Base-by-base conservation (phyloP, 2,888 invertebrate species). In the Dolomedes plantarius region DNA sequence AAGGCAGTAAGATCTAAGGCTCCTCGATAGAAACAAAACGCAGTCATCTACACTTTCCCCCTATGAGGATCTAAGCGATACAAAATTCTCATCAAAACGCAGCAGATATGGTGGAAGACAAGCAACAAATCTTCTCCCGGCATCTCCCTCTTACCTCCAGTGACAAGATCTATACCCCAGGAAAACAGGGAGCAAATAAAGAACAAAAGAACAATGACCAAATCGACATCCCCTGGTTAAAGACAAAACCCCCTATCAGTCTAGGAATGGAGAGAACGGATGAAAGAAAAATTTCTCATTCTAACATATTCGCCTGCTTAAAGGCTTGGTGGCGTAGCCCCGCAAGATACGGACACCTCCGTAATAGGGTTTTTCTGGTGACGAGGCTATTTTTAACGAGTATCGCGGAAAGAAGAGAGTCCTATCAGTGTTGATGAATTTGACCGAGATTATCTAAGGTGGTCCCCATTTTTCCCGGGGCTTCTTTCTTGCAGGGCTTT, bases 241-340 rank as follows among this genome's bases (percentile, higher is more conserved):
- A 85, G 83, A 77, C 77, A 85, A 81, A 83, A 85, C 83, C 77
- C 65, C 73, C 77, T 85, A 85, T 85, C 83, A 77, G 64, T 64
- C 76, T 76, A 72, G 76, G 67, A 72, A 76, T 83, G 46, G 81
- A 64, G 11, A n/a, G 32, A 67, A 16, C 69, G 39, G 72, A 28
- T 50, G 78, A 46, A 56, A 56, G 62, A 64, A 73, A 77, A 73
- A 85, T 85, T 85, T 85, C 83, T 85, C 83, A 85, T 85, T 85
- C 83, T 85, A 85, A 85, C 83, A 77, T 85, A 85, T 85, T 85
- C 83, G 67, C 72, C 77, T 72, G 83, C 83, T 77, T 85, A 85
- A 83, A 29, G 83, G 83, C 76, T 85, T 73, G 77, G 77, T 77
- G 83, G 77, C 32, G 77, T 64, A 77, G 72, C 69, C 83, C 77